phyloP scores from a whole-genome alignment of 2,113 vertebrate species.

The Lamprologus lemairii region DNA sequence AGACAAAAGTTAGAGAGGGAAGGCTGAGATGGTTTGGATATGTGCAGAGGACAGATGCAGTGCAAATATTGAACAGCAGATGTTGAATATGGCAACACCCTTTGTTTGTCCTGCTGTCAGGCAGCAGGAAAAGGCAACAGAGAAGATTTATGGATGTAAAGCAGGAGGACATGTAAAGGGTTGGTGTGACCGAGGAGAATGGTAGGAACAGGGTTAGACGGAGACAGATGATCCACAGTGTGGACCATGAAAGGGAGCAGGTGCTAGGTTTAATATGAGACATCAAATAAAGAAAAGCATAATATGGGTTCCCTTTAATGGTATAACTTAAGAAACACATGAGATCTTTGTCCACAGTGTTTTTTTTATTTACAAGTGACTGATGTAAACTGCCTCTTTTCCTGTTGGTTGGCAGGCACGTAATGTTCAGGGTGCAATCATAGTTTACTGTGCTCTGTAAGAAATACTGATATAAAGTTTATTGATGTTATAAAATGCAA shows the following conservation, averaged over 20 bases:
- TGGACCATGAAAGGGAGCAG: background rate
- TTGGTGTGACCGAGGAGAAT: background rate
- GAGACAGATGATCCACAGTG: background rate
- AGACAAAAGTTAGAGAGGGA: background rate
- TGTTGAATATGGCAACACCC: background rate
- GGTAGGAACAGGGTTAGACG: accelerated
- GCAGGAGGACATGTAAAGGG: background rate
- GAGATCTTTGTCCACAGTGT: background rate
- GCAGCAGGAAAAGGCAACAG: background rate
- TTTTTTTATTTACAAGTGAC: background rate
- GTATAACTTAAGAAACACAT: background rate
- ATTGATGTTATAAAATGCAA: background rate
- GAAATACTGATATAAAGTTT: background rate
- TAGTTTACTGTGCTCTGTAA: background rate
- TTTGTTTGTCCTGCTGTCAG: background rate
- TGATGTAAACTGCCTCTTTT: background rate
- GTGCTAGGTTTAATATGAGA: background rate
- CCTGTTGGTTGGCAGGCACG: background rate
- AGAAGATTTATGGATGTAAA: background rate
- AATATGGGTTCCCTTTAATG: background rate
- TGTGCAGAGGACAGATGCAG: background rate
- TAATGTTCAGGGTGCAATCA: background rate
- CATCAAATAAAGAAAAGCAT: background rate
- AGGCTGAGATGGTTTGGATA: background rate
- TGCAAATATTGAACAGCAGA: background rate